Evolutionary conservation across 2,888 invertebrate genomes (phyloP).

Genomic region (Campoletis raptor): DNA sequence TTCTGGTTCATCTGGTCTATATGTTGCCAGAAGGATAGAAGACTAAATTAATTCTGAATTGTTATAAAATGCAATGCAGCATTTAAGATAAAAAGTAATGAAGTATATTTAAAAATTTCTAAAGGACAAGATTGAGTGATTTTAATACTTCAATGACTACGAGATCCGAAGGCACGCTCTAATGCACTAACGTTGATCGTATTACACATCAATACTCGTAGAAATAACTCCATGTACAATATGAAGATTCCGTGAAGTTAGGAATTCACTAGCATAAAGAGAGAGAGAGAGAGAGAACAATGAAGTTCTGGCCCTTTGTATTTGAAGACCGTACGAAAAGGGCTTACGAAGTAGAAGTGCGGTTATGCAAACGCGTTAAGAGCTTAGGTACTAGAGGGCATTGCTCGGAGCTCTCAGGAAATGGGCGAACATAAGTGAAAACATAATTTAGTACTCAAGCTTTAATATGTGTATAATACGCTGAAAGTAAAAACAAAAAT

Average conservation of each 20-base stretch:
- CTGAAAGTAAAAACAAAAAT: background rate
- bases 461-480: background rate
- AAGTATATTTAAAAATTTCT: background rate
- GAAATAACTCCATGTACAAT: background rate
- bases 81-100: background rate
- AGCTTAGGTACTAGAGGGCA: conserved; percentile 1
- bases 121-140: background rate
- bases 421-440: background rate
- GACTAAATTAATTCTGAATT: background rate
- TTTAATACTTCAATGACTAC: background rate
- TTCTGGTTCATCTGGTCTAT: no score
- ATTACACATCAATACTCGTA: background rate
- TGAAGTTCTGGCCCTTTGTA: background rate
- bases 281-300: background rate
- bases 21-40: no score
- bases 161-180: background rate
- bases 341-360: conserved; percentile 33
- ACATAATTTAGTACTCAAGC: background rate
- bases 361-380: conserved; percentile 49
- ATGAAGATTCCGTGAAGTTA: conserved; percentile 10
- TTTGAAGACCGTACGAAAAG: background rate
- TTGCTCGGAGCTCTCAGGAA: background rate
- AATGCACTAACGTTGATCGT: background rate
- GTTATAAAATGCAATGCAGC: background rate
- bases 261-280: background rate